Evolutionary conservation across 2,888 invertebrate genomes (phyloP), one percentile per base, ranked within the genome.

Genomic region (Lobophora halterata): DNA sequence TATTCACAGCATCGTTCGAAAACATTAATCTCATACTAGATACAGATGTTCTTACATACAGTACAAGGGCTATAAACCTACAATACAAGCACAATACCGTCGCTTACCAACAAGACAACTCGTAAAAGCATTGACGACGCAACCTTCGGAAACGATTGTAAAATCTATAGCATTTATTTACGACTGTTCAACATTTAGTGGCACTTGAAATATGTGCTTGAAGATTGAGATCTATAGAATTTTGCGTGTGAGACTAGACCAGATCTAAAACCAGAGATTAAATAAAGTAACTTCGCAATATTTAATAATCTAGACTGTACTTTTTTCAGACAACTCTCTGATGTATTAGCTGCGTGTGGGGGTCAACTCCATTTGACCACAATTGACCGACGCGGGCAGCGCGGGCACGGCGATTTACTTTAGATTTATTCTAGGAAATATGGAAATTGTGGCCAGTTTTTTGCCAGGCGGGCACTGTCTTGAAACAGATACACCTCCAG

Each of bases 281-380:
- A n/a, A n/a, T n/a, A n/a, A n/a, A n/a, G n/a, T n/a, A n/a, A n/a
- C n/a, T n/a, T n/a, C n/a, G n/a, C n/a, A n/a, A n/a, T n/a, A n/a
- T n/a, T n/a, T n/a, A n/a, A n/a, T n/a, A n/a, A 30, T 41, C 21
- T 41, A 30, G 34, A 26, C 16, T 14, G n/a, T 2, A 29, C 34
- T 35, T 30, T 34, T 21, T 30, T 26, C 30, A 21, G 12, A 11
- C 37, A 19, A 19, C 35, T 18, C 8, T 7, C 35, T 43, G 33
- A 43, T 33, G n/a, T n/a, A n/a, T n/a, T n/a, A n/a, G n/a, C n/a
- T 43, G 37, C 37, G 25, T 25, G 37, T 13, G 29, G 19, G 12
- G 45, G 47, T 48, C 45, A 40, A 45, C 31, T 40, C 40, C 43
- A 48, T 36, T 51, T 51, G 47, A 46, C 35, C 46, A 32, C 43